Base-by-base conservation (phyloP, 2,888 invertebrate species). In the Ypsolopha sequella region DNA sequence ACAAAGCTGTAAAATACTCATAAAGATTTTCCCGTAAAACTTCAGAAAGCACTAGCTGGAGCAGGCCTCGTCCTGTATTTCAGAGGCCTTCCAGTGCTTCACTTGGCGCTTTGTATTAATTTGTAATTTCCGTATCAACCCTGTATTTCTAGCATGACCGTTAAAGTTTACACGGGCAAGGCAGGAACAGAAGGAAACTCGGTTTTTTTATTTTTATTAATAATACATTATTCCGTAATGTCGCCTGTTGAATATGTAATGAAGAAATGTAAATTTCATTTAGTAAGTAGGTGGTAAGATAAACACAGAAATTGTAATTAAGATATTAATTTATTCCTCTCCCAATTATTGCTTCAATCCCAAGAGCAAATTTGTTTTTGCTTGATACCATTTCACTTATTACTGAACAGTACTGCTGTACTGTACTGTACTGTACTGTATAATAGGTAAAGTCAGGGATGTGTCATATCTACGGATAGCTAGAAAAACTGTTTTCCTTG, bases 21-120 rank as follows among this genome's bases (percentile, higher is more conserved):
- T 67, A 61, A 67, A 66, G 49, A 51, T 33, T 53, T n/a, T 54
- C 55, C 57, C 61, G 57, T 61, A 61, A 53, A 62, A 58, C 54
- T 54, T 55, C 54, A 45, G 51, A 53, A 53, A 53, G 45, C 52
- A 41, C 52, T 48, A 43, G 43, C 24, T 43, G 43, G 13, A 9
- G 13, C 43, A 7, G 8, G 11, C 24, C 24, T 24, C 4, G 4
- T 24, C 2, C 24, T 24, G 24, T 24, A 4, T 24, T 24, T 24
- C 24, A 24, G 24, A 24, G 24, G 24, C 24, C 24, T 24, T 24
- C 24, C 24, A 24, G 43, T 43, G 24, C 43, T 24, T 24, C 24
- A 24, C 43, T 43, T 9, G 6, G 24, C 13, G 13, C 43, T 14
- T 43, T 43, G 14, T 43, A 4, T 8, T 13, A 14, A 43, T 43